Evolutionary conservation across 2,113 vertebrate genomes (phyloP), one percentile per base, ranked within the genome.

Genomic region (Pollimyrus isidori): DNA sequence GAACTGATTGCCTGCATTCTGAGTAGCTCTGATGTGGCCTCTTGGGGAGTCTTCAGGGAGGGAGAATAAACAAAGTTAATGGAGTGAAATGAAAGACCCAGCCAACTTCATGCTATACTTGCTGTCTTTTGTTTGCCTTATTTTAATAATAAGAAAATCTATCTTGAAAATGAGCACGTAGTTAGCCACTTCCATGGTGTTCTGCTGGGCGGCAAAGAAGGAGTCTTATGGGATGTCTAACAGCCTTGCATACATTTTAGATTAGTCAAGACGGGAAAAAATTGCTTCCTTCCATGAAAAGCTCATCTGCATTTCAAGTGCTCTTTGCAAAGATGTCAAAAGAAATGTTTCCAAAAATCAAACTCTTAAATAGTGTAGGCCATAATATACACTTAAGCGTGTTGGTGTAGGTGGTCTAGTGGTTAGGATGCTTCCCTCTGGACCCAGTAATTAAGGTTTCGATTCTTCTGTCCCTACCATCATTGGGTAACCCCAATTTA

Each of bases 11-110:
- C 53, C 39, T 62, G 87, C 87, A 58, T 62, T 87, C 42, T 62
- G 87, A 87, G 56, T 35, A 62, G 35, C 21, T 39, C 21, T 45
- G 87, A 62, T 35, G 35, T 65, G 52, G 87, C 56, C 87, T 65
- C 87, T 65, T 87, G 87, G 87, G 87, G 35, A 45, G 85, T 52
- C 85, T 86, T 86, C 49, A 7, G 26, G 85, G 85, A 86, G 52
- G 56, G 39, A 30, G 56, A 87, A 65, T 62, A 62, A 39, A 87
- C 87, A 87, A 62, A 42, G 53, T 30, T 62, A 87, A 87, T 87
- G 87, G 87, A 87, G 30, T 87, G 87, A 87, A 87, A 62, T 87
- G 56, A 62, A 65, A 62, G 52, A 42, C 49, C 53, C 53, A 65
- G 39, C 52, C 42, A 87, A 87, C 52, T 58, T 58, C 30, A 58